These are phyloP conservation scores for Corythornis leucogaster DNA, from an alignment of 2,797 vertebrate species.

Conservation along the genomic window DNA sequence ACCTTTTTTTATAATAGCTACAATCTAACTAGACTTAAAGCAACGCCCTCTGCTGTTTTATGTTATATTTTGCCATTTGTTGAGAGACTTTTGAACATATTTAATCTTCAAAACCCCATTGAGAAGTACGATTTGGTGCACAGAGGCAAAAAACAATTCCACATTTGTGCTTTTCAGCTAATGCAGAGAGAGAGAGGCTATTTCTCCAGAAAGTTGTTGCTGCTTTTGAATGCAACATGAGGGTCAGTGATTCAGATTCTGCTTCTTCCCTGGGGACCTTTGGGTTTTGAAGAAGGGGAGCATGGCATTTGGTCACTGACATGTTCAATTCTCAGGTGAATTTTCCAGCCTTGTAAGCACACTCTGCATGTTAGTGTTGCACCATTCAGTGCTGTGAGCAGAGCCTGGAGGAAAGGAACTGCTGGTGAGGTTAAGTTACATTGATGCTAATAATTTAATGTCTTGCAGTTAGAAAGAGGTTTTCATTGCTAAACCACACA, in stretches of 20 bases:
- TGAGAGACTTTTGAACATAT: not conserved
- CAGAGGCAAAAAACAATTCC: constrained; percentile 11
- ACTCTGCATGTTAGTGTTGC: not conserved
- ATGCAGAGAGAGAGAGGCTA: not conserved
- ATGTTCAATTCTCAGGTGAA: not conserved
- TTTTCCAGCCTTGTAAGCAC: not conserved
- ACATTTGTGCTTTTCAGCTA: not conserved
- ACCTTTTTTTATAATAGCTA: constrained; percentile 44
- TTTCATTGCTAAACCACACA: not conserved
- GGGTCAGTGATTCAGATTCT: not conserved
- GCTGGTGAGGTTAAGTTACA: not conserved
- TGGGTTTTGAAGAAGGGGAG: not conserved
- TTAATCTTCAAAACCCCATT: constrained; percentile 32
- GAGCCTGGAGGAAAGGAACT: not conserved
- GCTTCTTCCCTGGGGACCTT: not conserved
- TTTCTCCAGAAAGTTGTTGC: not conserved
- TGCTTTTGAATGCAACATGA: constrained; percentile 2
- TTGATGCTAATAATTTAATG: constrained; percentile 30
- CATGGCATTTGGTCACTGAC: not conserved
- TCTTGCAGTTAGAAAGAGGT: constrained; percentile 7
- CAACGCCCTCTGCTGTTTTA: constrained; percentile 37
- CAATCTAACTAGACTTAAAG: constrained; percentile 39
- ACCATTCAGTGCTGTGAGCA: not conserved
- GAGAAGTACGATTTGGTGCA: not conserved
- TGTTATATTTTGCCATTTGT: constrained; percentile 52